Evolutionary conservation across 2,113 vertebrate genomes (phyloP).

Genomic region (Pseudopipra pipra): DNA sequence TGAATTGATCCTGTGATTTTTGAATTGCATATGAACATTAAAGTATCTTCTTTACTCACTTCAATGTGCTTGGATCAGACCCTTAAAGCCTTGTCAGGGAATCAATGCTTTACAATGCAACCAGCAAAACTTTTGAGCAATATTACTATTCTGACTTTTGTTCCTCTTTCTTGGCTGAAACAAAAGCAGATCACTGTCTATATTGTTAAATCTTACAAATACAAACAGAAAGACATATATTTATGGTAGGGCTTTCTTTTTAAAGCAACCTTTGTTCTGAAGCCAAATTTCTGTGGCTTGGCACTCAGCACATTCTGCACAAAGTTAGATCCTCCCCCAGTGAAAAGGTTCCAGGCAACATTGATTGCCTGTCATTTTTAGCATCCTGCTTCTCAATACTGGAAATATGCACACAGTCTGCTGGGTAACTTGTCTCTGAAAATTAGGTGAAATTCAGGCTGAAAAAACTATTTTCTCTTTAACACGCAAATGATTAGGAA

Average conservation of each 20-base stretch:
- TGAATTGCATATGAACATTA: neutral
- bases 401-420: neutral
- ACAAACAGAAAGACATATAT: neutral
- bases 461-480: neutral
- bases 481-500: neutral
- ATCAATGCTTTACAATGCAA: neutral
- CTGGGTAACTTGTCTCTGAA: neutral
- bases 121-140: neutral
- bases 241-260: neutral
- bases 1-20: constrained; percentile 10
- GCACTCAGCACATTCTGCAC: neutral
- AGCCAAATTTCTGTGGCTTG: neutral
- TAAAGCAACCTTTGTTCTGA: neutral
- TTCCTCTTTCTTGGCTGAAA: neutral
- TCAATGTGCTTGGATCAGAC: neutral
- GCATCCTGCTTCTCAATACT: neutral
- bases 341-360: neutral
- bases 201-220: neutral
- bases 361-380: neutral
- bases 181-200: neutral
- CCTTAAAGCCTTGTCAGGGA: neutral
- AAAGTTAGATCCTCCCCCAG: neutral
- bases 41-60: neutral
- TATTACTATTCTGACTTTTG: neutral
- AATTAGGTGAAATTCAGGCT: neutral